phyloP scores from a whole-genome alignment of 2,113 vertebrate genomes.

The Lota lota region DNA sequence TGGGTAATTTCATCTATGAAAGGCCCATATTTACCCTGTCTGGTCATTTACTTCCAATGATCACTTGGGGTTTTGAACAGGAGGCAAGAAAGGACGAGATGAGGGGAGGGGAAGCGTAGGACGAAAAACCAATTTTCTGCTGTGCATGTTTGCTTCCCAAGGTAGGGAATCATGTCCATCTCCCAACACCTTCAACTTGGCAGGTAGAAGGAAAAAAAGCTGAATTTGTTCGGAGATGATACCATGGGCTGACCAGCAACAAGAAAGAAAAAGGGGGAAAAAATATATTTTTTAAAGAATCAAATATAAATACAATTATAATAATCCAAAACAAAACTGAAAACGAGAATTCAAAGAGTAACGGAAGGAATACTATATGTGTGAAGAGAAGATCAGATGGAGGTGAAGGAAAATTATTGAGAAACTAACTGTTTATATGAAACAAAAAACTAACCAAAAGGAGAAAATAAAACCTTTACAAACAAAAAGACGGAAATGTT shows the following conservation, averaged over 20 bases:
- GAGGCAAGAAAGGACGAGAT: constrained; percentile 6
- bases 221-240: background rate
- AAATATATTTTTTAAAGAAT: background rate
- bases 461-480: no score
- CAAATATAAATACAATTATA: background rate
- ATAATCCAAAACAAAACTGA: background rate
- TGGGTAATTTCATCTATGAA: constrained; percentile 18
- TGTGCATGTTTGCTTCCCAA: constrained; percentile 14
- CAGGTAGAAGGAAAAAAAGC: background rate
- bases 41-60: constrained; percentile 25
- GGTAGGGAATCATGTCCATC: constrained; percentile 26
- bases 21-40: constrained; percentile 15
- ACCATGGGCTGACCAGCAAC: background rate
- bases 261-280: background rate
- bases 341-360: background rate
- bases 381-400: no score
- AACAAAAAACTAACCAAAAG: no score
- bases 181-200: constrained; percentile 7
- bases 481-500: no score
- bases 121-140: constrained; percentile 29
- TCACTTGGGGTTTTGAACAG: constrained; percentile 18
- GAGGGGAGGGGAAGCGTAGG: background rate
- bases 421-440: no score
- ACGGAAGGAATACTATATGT: no score
- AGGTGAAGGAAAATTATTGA: no score